These are phyloP conservation scores for Thamnophis elegans DNA, from an alignment of 2,797 vertebrate genomes.

Conservation along the genomic window DNA sequence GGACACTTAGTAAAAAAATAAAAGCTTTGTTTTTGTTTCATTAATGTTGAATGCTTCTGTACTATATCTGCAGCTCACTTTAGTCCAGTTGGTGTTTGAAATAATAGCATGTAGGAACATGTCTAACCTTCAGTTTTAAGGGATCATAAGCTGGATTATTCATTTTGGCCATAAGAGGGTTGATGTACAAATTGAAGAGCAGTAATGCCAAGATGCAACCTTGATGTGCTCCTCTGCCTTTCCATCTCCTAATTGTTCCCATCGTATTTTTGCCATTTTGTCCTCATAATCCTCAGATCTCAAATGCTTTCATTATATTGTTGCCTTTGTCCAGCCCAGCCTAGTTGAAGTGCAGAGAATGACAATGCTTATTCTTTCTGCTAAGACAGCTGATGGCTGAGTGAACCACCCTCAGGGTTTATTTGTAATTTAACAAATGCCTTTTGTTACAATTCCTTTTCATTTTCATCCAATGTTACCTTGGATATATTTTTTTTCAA, in stretches of 20 bases:
- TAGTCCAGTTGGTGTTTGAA: background rate
- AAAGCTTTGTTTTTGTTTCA: background rate
- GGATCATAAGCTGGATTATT: background rate
- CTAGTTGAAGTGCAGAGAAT: background rate
- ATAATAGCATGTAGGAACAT: background rate
- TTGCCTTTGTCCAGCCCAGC: background rate
- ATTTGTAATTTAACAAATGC: background rate
- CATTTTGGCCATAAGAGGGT: background rate
- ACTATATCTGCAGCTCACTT: background rate
- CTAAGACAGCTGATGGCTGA: background rate
- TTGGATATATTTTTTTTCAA: background rate
- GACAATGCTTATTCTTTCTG: background rate
- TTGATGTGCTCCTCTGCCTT: background rate
- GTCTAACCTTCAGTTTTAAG: background rate
- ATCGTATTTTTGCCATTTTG: background rate
- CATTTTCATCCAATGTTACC: background rate
- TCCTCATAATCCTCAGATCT: background rate
- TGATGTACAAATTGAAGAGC: background rate
- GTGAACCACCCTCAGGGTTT: background rate
- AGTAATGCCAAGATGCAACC: background rate
- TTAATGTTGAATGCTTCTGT: background rate
- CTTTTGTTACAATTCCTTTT: background rate
- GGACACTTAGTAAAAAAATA: background rate
- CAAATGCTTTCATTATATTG: background rate
- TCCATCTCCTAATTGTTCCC: background rate